phyloP scores from a whole-genome alignment of 2,888 invertebrate species.

The Drosophila infuscata region DNA sequence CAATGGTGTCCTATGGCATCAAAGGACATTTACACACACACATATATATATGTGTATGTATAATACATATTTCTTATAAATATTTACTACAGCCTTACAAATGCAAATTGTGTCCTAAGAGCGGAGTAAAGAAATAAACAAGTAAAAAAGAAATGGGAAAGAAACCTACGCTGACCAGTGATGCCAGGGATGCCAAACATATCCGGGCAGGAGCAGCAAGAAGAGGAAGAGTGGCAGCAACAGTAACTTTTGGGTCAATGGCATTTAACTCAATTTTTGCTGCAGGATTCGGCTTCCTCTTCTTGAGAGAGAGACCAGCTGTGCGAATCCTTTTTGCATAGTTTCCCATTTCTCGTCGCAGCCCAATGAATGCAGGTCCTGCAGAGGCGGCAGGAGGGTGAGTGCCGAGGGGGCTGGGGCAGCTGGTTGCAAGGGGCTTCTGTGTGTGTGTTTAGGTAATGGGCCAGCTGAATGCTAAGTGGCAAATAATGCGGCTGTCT shows the following conservation, averaged over 20 bases:
- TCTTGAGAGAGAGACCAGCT: slow-evolving; percentile 12
- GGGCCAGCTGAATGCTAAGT: slow-evolving; percentile 15
- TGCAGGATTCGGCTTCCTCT: slow-evolving; percentile 12
- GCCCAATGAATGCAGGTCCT: slow-evolving; percentile 27
- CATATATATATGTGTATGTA: not conserved
- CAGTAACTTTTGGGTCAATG: slow-evolving; percentile 45
- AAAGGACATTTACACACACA: slow-evolving; percentile 23
- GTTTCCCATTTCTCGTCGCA: slow-evolving; percentile 21
- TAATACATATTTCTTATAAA: not conserved
- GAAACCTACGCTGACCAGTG: slow-evolving; percentile 18
- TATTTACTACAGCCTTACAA: slow-evolving; percentile 19
- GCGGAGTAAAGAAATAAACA: not conserved
- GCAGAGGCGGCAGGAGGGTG: not conserved
- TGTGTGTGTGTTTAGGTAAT: slow-evolving; percentile 40
- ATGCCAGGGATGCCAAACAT: slow-evolving; percentile 14
- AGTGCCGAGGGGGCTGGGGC: not conserved
- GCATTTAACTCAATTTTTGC: slow-evolving; percentile 52
- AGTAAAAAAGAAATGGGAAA: not conserved
- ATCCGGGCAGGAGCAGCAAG: slow-evolving; percentile 8
- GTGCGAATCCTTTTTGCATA: slow-evolving; percentile 23
- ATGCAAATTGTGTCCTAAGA: slow-evolving; percentile 43
- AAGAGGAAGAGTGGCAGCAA: slow-evolving; percentile 1
- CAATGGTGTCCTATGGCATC: slow-evolving; percentile 31
- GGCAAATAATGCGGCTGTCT: not conserved
- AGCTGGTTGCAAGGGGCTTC: not conserved